These are phyloP conservation scores for Heliconius congener DNA, from an alignment of 1,140 invertebrate species.

Conservation along the genomic window DNA sequence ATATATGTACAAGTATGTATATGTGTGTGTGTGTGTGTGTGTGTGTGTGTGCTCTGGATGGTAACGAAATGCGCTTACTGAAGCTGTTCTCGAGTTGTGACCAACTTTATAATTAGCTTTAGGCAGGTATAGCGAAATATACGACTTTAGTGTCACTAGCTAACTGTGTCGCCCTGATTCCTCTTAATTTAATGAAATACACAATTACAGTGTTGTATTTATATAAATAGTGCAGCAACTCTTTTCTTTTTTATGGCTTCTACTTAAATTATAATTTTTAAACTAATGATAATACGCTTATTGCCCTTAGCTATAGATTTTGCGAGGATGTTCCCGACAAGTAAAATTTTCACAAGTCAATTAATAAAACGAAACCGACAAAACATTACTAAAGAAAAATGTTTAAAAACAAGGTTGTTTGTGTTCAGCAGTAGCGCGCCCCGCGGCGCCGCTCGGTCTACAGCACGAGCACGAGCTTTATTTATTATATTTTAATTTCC, in stretches of 20 bases:
- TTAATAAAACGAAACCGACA: background rate
- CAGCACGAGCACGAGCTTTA: constrained; percentile 7
- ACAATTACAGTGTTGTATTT: background rate
- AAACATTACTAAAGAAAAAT: background rate
- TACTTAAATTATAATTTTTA: no score
- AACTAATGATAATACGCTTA: background rate
- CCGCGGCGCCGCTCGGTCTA: constrained; percentile 8
- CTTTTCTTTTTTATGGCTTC: background rate
- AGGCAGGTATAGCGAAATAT: background rate
- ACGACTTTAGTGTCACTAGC: background rate
- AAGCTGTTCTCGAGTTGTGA: constrained; percentile 15
- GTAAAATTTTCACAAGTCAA: background rate
- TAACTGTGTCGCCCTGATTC: background rate
- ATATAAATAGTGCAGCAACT: background rate
- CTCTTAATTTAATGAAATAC: background rate
- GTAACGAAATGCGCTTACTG: constrained; percentile 3
- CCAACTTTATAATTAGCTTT: constrained; percentile 28
- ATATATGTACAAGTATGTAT: background rate
- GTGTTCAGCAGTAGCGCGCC: background rate
- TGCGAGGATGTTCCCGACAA: background rate
- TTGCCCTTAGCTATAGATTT: background rate
- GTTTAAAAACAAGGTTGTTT: background rate
- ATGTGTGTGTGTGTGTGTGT: background rate
- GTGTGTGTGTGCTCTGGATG: background rate
- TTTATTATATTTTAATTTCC: constrained; percentile 32